Evolutionary conservation across 1,140 invertebrate genomes (phyloP).

Genomic region (Campoletis sonorensis): DNA sequence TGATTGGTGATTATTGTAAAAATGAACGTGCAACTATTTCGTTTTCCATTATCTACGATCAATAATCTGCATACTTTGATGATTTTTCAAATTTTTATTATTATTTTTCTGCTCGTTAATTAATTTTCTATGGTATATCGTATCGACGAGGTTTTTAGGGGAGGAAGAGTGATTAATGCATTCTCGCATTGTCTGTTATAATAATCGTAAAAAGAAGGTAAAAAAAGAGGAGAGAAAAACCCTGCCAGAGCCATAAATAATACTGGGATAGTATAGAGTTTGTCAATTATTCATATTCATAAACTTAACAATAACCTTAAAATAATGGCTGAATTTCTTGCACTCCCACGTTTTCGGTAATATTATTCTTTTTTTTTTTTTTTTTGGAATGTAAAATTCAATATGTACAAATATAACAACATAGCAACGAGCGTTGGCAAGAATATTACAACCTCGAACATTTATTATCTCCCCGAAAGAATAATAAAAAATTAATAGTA

Average conservation of each 20-base stretch:
- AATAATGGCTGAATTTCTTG: neutral
- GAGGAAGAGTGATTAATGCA: neutral
- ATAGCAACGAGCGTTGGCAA: neutral
- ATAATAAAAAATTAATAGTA: constrained; percentile 15
- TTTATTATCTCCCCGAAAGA: neutral
- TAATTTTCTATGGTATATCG: constrained; percentile 7
- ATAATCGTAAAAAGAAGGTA: neutral
- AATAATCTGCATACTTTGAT: neutral
- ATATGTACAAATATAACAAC: constrained; percentile 32
- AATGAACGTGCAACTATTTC: constrained; percentile 29
- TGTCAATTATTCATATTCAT: neutral
- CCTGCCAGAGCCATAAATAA: constrained; percentile 15
- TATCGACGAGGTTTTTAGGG: neutral
- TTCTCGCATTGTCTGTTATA: neutral
- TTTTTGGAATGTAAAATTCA: constrained; percentile 32
- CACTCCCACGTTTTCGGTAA: too few relatives aligned
- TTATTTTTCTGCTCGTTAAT: neutral
- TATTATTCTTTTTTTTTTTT: neutral
- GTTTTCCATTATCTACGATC: neutral
- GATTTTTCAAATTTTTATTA: neutral
- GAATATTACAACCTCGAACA: neutral
- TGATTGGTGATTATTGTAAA: constrained; percentile 33
- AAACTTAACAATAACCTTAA: constrained; percentile 10
- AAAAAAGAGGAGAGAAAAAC: neutral
- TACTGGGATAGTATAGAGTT: constrained; percentile 18